Evolutionary conservation across 2,888 invertebrate genomes (phyloP).

Genomic region (Diachrysia chrysitis): DNA sequence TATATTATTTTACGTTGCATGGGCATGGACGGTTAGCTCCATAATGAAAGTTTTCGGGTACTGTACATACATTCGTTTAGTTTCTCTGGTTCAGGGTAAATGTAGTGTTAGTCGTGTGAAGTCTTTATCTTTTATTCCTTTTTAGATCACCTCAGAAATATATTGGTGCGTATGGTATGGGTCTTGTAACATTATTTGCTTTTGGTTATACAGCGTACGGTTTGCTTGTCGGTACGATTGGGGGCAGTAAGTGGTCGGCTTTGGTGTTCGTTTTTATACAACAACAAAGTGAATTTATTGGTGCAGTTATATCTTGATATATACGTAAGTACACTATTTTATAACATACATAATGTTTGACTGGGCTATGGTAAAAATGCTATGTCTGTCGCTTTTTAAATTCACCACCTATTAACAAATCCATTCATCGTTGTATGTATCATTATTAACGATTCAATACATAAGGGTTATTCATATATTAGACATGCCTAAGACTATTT

Average conservation of each 20-base stretch:
- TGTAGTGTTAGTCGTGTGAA: conserved; percentile 20
- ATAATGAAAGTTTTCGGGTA: conserved; percentile 31
- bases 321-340: conserved; percentile 76
- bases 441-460: conserved; percentile 25
- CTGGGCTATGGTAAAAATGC: conserved; percentile 48
- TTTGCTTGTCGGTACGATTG: conserved; percentile 73
- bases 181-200: conserved; percentile 61
- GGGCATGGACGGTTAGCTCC: conserved; percentile 55
- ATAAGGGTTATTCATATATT: background rate
- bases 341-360: conserved; percentile 65
- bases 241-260: conserved; percentile 63
- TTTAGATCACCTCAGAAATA: conserved; percentile 28
- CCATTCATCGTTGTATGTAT: conserved; percentile 10
- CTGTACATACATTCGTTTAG: conserved; percentile 6
- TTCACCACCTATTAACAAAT: conserved; percentile 13
- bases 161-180: conserved; percentile 53
- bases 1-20: conserved; percentile 50
- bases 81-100: conserved; percentile 29
- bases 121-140: conserved; percentile 31
- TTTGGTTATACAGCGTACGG: conserved; percentile 67
- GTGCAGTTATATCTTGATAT: conserved; percentile 63
- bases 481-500: background rate
- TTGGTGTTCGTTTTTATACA: conserved; percentile 68
- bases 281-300: conserved; percentile 68
- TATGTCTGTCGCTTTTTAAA: conserved; percentile 48